Base-by-base conservation (phyloP, 2,797 vertebrate species). In the Gadopsis marmoratus region DNA sequence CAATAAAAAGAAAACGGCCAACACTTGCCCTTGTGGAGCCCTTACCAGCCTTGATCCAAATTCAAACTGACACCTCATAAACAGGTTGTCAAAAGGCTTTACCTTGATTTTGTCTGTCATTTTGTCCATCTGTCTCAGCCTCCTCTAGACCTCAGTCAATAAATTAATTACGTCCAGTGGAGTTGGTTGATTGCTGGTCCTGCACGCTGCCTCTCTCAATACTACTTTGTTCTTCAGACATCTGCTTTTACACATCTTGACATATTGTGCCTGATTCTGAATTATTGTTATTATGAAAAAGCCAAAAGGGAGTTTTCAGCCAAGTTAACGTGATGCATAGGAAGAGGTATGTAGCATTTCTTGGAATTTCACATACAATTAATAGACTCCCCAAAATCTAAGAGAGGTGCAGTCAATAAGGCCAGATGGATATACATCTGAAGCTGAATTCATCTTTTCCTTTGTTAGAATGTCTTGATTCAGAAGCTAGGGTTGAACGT, bases 31-130 rank as follows among this genome's bases (percentile, higher is more conserved):
- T 87, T 82, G 78, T 26, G 29, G 60, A 87, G 82, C 72, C 83
- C 76, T 33, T 31, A 69, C 50, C 47, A 75, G 79, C 71, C 66
- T 84, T 93, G 92, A 94, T 93, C 79, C 85, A 92, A 92, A 94
- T 91, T 84, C 70, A 90, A 87, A 83, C 82, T 91, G 94, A 95
- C 94, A 91, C 86, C 82, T 93, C 92, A 92, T 95, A 91, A 94
- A 92, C 92, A 93, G 88, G 76, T 91, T 92, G 93, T 95, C 94
- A 94, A 85, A 94, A 89, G 81, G 86, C 76, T 85, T 94, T 91
- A 93, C 84, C 91, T 92, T 90, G 85, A 93, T 93, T 93, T 73
- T 82, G 83, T 90, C 84, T 88, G 91, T 94, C 93, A 88, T 85
- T 86, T 88, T 90, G 82, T 90, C 83, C 87, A 84, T 92, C 91